Evolutionary conservation across 2,888 invertebrate species (phyloP), one percentile per base, ranked within the genome.

Genomic region (Hoplodrina ambigua): DNA sequence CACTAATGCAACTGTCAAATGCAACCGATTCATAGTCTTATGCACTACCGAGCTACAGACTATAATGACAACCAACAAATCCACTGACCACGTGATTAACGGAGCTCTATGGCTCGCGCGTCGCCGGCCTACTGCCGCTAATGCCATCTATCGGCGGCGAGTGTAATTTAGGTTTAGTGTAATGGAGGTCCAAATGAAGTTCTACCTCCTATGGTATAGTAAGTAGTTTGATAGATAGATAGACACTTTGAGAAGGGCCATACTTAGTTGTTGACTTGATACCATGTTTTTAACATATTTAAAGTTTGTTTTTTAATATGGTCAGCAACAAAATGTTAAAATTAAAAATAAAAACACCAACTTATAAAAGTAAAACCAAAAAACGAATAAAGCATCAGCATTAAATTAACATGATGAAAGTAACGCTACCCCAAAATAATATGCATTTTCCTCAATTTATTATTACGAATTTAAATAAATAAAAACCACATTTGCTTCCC

Each of bases 101-200:
- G 30, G 25, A 30, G 30, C 33, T 25, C 25, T 41, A 13, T 58
- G 13, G 10, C 50, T 60, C 50, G 66, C 55, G 71, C 59, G 59
- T 3, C 20, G 57, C 64, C 41, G 30, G 62, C 76, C 76, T 75
- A 55, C 54, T 44, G 25, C 41, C 58, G 19, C 68, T 53, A 13
- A 11, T 62, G 74, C 69, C 68, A 69, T 68, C 83, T 77, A 66
- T 60, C 41, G 62, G 49, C 30, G 55, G 71, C 66, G 52, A 71
- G 61, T 68, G 82, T 75, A 54, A 82, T 75, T 72, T 75, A 81
- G 67, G 72, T 74, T 71, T 70, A 44, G 59, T 55, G 72, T 72
- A 83, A 84, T 82, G 76, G 80, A 59, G 62, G 68, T 68, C 56
- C 73, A 77, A 84, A 85, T 84, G 76, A 82, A 78, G 77, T 81